Percentiles rank a stretch among this genome's conserved stretches.
These are phyloP conservation scores for Limnephilus rhombicus DNA, from an alignment of 2,888 invertebrate genomes.

Conservation along the genomic window DNA sequence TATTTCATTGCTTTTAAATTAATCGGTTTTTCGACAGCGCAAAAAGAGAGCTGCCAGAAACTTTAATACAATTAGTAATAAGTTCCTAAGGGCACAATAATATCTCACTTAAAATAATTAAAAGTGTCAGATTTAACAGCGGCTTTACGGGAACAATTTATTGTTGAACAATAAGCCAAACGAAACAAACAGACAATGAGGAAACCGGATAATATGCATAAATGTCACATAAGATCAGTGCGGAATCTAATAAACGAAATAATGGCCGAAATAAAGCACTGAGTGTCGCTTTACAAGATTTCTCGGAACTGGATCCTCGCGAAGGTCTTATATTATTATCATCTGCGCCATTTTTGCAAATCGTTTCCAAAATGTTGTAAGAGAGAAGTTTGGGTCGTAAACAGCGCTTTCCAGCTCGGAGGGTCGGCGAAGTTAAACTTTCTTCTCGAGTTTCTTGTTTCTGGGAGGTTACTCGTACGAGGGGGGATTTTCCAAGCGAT, in stretches of 20 bases:
- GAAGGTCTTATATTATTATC: neutral
- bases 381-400: constrained; percentile 14
- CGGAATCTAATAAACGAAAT: constrained; percentile 15
- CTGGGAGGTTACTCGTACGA: neutral
- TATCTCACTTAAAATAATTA: neutral
- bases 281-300: neutral
- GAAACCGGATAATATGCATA: neutral
- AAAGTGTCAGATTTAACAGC: neutral
- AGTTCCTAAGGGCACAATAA: neutral
- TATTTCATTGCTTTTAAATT: neutral
- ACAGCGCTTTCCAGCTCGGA: neutral
- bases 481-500: neutral
- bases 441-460: neutral
- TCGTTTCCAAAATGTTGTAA: constrained; percentile 18
- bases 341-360: constrained; percentile 4
- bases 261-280: neutral
- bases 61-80: neutral
- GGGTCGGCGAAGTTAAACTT: neutral
- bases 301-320: constrained; percentile 4
- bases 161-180: neutral
- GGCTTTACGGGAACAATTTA: neutral
- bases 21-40: neutral
- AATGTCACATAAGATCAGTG: neutral
- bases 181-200: neutral
- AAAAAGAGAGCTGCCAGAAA: neutral